A percentile compares a stretch with the other conserved stretches of the same genome.
phyloP scores from a whole-genome alignment of 2,797 vertebrate species.

The Falco cherrug region DNA sequence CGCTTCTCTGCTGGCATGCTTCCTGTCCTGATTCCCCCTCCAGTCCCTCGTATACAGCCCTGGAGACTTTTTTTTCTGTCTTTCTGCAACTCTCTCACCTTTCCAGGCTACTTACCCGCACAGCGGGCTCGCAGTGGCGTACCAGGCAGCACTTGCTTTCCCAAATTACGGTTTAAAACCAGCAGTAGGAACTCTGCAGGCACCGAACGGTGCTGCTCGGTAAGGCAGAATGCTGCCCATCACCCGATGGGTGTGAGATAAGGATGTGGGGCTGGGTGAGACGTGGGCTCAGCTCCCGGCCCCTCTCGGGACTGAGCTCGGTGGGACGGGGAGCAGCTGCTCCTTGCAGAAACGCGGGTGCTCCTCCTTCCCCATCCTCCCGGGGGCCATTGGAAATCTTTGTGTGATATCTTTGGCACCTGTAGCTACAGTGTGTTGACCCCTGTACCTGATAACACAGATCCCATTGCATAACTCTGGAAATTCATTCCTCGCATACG shows the following conservation, averaged over 20 bases:
- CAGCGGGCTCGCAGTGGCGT: accelerated
- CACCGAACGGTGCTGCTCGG: not conserved
- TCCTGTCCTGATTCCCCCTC: not conserved
- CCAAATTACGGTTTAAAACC: not conserved
- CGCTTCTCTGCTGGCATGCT: not conserved
- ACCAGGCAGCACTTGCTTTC: not conserved
- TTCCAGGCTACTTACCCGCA: not conserved
- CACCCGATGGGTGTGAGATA: not conserved
- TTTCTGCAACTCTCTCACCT: accelerated
- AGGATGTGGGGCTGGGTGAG: accelerated
- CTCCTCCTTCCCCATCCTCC: not conserved
- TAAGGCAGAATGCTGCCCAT: accelerated
- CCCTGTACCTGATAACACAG: not conserved
- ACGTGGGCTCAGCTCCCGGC: accelerated
- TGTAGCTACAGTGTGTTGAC: not conserved
- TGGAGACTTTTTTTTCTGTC: not conserved
- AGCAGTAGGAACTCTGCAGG: not conserved
- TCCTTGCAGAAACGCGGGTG: not conserved
- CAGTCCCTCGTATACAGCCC: not conserved
- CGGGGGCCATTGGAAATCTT: not conserved
- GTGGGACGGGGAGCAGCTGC: not conserved
- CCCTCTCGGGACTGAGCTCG: not conserved
- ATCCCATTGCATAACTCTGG: not conserved
- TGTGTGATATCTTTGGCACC: not conserved
- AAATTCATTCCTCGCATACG: not conserved